Evolutionary conservation across 2,797 vertebrate genomes (phyloP).

Genomic region (Garrulus glandarius): DNA sequence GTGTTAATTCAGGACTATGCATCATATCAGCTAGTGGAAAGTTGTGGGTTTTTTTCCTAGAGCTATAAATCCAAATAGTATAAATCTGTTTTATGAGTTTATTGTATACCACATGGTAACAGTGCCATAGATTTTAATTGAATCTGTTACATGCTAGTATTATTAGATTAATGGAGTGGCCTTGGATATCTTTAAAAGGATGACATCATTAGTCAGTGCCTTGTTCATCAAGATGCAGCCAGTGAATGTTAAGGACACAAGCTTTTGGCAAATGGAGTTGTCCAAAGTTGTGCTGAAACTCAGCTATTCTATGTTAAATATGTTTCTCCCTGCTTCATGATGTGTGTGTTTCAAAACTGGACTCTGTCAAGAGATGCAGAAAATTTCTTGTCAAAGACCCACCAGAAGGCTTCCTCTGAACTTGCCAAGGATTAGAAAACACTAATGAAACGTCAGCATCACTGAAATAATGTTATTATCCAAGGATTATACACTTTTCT

Average conservation of each 20-base stretch:
- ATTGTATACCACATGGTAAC: background rate
- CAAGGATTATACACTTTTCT: constrained; percentile 55
- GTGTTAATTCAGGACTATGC: background rate
- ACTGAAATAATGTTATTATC: constrained; percentile 47
- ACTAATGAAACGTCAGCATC: background rate
- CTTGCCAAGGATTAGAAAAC: background rate
- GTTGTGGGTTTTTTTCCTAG: background rate
- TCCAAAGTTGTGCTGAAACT: background rate
- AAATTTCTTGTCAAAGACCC: background rate
- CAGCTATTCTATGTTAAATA: background rate
- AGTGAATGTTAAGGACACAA: background rate
- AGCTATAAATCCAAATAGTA: background rate
- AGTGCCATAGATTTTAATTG: background rate
- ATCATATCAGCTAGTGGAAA: background rate
- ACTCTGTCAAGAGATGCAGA: background rate
- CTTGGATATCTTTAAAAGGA: background rate
- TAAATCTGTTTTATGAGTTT: background rate
- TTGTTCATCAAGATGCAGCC: background rate
- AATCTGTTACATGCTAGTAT: background rate
- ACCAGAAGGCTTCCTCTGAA: background rate
- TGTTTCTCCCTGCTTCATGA: background rate
- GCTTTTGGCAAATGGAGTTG: background rate
- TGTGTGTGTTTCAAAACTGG: background rate
- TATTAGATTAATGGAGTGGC: background rate
- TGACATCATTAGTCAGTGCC: background rate